Conservation (phyloP, 2,113 vertebrate species). For the Protobothrops flavoviridis region DNA sequence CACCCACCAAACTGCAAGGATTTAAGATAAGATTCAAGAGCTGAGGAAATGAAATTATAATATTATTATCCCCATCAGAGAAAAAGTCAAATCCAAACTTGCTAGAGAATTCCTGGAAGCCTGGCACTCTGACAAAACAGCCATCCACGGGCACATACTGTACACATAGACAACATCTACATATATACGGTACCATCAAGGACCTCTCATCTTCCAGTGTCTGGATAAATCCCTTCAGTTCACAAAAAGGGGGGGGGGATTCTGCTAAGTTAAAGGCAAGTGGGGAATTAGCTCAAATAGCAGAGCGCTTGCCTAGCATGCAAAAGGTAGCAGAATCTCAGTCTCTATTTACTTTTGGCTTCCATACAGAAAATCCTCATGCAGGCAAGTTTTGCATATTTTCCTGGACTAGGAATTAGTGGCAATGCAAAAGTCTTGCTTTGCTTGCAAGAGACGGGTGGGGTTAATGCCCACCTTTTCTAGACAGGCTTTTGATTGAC, state of each 20-base stretch:
- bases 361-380: neutral
- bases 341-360: neutral
- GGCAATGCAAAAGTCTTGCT: neutral
- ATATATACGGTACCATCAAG: neutral
- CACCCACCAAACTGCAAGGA: neutral
- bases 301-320: neutral
- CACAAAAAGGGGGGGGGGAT: neutral
- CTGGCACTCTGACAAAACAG: neutral
- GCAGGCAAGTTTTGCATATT: neutral
- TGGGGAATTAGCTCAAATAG: conserved; percentile 1
- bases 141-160: neutral
- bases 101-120: neutral
- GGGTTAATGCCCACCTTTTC: neutral
- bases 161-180: neutral
- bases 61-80: neutral
- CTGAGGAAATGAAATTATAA: neutral
- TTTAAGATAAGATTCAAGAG: neutral
- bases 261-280: neutral
- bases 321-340: neutral
- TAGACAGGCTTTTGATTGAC: neutral
- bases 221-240: neutral
- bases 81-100: neutral
- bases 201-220: neutral
- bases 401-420: neutral
- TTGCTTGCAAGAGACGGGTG: neutral